A percentile compares a stretch with the other conserved stretches of the same genome.
These are phyloP conservation scores for Drosophila nasuta DNA, from an alignment of 1,140 invertebrate species.

Conservation along the genomic window DNA sequence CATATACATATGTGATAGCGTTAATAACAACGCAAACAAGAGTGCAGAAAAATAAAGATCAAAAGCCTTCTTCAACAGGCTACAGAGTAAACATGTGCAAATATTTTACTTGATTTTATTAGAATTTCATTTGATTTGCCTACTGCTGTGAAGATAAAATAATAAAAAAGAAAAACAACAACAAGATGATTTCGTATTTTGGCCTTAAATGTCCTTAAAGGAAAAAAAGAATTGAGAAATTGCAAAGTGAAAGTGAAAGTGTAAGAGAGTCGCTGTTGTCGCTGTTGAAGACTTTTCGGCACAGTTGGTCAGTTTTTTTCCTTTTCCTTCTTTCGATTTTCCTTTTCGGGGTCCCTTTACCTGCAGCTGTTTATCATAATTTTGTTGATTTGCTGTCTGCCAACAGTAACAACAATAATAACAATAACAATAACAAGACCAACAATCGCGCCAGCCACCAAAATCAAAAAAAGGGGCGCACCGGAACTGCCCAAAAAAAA, in stretches of 20 bases:
- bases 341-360: slow-evolving; percentile 65
- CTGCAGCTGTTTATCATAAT: slow-evolving; percentile 83
- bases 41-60: slow-evolving; percentile 62
- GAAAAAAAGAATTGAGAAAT: slow-evolving; percentile 36
- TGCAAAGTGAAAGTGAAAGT: neutral
- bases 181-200: slow-evolving; percentile 58
- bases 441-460: slow-evolving; percentile 47
- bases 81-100: slow-evolving; percentile 69
- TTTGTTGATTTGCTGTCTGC: slow-evolving; percentile 82
- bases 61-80: slow-evolving; percentile 70
- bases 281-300: slow-evolving; percentile 23
- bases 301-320: slow-evolving; percentile 68
- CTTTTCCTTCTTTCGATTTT: slow-evolving; percentile 46
- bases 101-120: slow-evolving; percentile 81
- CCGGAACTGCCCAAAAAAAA: slow-evolving; percentile 35
- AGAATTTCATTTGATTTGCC: slow-evolving; percentile 42
- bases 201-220: slow-evolving; percentile 69
- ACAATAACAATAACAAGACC: slow-evolving; percentile 64
- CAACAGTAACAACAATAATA: slow-evolving; percentile 67
- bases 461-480: slow-evolving; percentile 57
- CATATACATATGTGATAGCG: slow-evolving; percentile 43
- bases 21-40: slow-evolving; percentile 74
- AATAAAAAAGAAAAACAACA: slow-evolving; percentile 25
- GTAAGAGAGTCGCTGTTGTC: neutral
- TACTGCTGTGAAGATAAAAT: slow-evolving; percentile 21